Base-by-base conservation (phyloP, 2,888 invertebrate species). In the Oscheius onirici region DNA sequence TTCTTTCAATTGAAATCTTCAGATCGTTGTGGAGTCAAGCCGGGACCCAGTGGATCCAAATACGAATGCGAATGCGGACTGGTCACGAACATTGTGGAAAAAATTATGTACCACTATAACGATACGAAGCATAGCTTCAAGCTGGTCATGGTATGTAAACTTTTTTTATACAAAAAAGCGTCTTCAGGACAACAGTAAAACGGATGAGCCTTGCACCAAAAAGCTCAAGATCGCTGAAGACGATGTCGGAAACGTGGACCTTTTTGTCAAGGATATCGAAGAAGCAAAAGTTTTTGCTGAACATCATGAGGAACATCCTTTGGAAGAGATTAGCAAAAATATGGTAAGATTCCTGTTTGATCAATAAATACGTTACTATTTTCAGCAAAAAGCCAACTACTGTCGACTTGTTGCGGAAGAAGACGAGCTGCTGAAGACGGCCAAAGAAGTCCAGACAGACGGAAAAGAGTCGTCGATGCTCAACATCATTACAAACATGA, bases 51-150 rank as follows among this genome's bases (percentile, higher is more conserved):
- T 28, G 54, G 54, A 26, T 28, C 28, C 26, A 22, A 41, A 1
- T 58, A 40, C 20, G 11, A 40, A 10, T 58, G 58, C 41, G 20
- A 20, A 11, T 58, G 58, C 28, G 41, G 58, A 28, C n/a, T 58
- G n/a, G 3, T n/a, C n/a, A 58, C 58, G 13, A 40, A 15, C 15
- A n/a, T 17, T 20, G 17, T 40, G 13, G 20, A 40, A 13, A 40
- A 41, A 6, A 15, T 58, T 5, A 41, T 22, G 10, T 40, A n/a
- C 11, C 58, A 58, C 41, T 58, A 41, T 20, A 22, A 58, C 8
- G 10, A 17, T 10, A 58, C 58, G 15, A 17, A 40, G 34, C 58
- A 58, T 20, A 20, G 17, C 22, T 58, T 58, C 34, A 58, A 40
- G 5, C 6, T 58, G 15, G 17, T n/a, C 49, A 17, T 10, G 49